A percentile compares a stretch with the other conserved stretches of the same genome.
These are phyloP conservation scores for Aegithalos caudatus DNA, from an alignment of 2,113 vertebrate genomes.

Conservation along the genomic window DNA sequence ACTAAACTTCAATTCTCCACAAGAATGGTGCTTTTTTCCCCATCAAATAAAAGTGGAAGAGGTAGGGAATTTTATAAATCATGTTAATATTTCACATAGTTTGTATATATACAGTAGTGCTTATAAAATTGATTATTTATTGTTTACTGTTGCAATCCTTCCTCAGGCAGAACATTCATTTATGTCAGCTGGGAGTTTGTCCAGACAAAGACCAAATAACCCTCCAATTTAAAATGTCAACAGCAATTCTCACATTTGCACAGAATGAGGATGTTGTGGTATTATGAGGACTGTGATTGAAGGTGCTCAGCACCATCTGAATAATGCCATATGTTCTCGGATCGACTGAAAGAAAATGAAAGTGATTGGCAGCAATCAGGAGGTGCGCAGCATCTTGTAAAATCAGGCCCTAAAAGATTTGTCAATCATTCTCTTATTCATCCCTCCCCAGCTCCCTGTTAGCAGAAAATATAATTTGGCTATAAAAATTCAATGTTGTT, in stretches of 20 bases:
- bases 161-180: constrained; percentile 2
- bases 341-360: constrained; percentile 54
- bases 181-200: constrained; percentile 16
- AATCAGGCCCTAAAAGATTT: constrained; percentile 61
- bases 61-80: constrained; percentile 25
- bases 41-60: constrained; percentile 43
- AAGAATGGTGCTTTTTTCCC: background rate
- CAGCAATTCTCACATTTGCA: constrained; percentile 59
- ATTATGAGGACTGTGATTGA: constrained; percentile 53
- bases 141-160: background rate
- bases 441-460: constrained; percentile 1
- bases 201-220: constrained; percentile 60
- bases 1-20: constrained; percentile 49
- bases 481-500: constrained; percentile 64
- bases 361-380: constrained; percentile 63
- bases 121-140: constrained; percentile 18
- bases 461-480: constrained; percentile 66
- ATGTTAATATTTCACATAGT: background rate
- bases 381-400: constrained; percentile 64
- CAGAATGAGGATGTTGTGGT: constrained; percentile 41
- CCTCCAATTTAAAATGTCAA: constrained; percentile 52
- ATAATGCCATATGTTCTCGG: constrained; percentile 62
- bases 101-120: background rate
- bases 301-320: constrained; percentile 66
- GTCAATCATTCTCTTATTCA: constrained; percentile 68